Base-by-base conservation (phyloP, 1,140 invertebrate genomes). In the Paraescarpia echinospica region DNA sequence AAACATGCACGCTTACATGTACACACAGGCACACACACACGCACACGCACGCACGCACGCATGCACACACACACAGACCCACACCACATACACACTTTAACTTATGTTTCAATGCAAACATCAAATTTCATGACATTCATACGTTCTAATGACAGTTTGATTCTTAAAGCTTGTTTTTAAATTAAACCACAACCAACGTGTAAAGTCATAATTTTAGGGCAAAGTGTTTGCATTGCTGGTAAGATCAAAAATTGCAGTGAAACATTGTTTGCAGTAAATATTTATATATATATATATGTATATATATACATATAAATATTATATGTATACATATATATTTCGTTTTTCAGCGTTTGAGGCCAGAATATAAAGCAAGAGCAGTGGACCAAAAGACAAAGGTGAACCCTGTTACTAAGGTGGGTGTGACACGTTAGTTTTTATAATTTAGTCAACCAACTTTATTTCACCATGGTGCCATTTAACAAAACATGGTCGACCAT, bases 321-420 rank as follows among this genome's bases (percentile, higher is more conserved):
- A n/a, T n/a, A n/a, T n/a, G n/a, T n/a, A n/a, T n/a, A n/a, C 27
- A 31, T 34, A 34, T 93, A 31, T 93, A 93, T 93, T 93, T 93
- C 34, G 51, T 51, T n/a, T 51, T 51, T n/a, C 91, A 92, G 77
- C 92, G 88, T 77, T 34, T 92, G 33, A 33, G 92, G 35, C 92
- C 92, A 27, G 92, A 93, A 31, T 93, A 59, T 91, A 89, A 93
- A 77, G 92, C 90, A 2, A 51, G 34, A 27, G 34, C 22, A 1
- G 91, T 35, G 34, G 33, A 59, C 9, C 5, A 77, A 31, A 91
- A 91, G 35, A 48, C 12, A 12, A 41, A 41, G 12, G 41, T 27
- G 48, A 92, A 93, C 59, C 92, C 92, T 5, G 92, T 93, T 9
- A 93, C 92, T 33, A 33, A 90, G 51, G 92, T 92, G 41, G n/a